Evolutionary conservation across 2,113 vertebrate species (phyloP).

Genomic region (Embiotoca jacksoni): DNA sequence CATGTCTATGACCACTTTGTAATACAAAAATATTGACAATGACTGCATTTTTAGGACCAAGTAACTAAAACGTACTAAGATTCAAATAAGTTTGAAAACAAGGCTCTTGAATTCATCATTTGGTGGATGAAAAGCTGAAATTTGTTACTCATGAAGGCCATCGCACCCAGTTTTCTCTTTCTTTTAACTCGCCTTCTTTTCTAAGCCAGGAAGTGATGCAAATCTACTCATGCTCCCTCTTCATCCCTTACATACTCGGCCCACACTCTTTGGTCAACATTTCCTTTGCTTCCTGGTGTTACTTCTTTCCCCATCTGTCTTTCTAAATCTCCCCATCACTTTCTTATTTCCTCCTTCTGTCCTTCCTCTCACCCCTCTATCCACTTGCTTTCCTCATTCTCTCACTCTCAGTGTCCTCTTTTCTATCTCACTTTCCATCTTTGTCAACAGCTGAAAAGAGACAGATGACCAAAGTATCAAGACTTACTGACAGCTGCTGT

Average conservation of each 20-base stretch:
- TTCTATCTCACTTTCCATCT: constrained; percentile 22
- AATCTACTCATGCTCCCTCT: background rate
- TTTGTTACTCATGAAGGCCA: background rate
- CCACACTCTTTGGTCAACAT: background rate
- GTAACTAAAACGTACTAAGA: background rate
- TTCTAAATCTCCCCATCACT: background rate
- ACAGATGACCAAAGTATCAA: constrained; percentile 60
- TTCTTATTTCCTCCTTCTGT: background rate
- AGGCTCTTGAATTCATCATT: background rate
- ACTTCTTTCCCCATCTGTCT: background rate
- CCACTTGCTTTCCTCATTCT: constrained; percentile 4
- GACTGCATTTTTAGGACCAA: background rate
- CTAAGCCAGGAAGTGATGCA: constrained; percentile 7
- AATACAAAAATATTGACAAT: background rate
- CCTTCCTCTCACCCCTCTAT: background rate
- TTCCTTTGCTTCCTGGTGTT: constrained; percentile 11
- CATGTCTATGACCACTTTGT: background rate
- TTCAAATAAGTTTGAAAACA: background rate
- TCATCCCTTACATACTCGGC: background rate
- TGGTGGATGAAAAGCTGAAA: constrained; percentile 1
- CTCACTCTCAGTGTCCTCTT: background rate
- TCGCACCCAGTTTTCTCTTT: background rate
- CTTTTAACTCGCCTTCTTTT: background rate
- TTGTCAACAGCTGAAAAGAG: constrained; percentile 45
- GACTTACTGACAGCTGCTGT: constrained; percentile 68